These are phyloP conservation scores for Acanthacorydalis orientalis DNA, from an alignment of 2,888 invertebrate genomes.

Conservation along the genomic window DNA sequence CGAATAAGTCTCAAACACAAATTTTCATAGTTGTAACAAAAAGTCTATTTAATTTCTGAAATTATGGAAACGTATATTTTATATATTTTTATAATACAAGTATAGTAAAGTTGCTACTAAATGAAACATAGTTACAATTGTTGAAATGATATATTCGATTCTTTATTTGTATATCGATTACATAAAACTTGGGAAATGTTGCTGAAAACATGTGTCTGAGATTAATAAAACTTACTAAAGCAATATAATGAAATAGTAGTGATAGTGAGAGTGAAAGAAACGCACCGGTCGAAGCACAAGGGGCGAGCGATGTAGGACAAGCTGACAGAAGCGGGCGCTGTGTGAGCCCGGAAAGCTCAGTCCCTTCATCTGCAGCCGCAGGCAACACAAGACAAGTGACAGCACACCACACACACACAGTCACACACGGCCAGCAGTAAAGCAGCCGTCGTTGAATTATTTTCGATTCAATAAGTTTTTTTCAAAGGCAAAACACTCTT, in stretches of 20 bases:
- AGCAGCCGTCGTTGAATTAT: conserved; percentile 5
- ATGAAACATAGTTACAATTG: too few relatives aligned
- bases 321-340: conserved; percentile 88
- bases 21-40: too few relatives aligned
- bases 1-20: too few relatives aligned
- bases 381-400: conserved; percentile 17
- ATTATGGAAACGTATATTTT: too few relatives aligned
- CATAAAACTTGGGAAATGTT: conserved; percentile 9
- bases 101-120: too few relatives aligned
- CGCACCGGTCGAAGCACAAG: conserved; percentile 94
- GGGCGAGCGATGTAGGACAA: conserved; percentile 92
- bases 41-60: too few relatives aligned
- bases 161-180: neutral
- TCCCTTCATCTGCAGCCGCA: conserved; percentile 76
- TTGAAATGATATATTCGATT: too few relatives aligned
- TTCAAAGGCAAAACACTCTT: too few relatives aligned
- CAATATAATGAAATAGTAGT: conserved; percentile 11
- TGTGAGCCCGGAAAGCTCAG: conserved; percentile 91
- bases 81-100: too few relatives aligned
- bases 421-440: neutral
- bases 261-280: conserved; percentile 23
- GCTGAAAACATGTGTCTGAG: conserved; percentile 17
- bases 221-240: conserved; percentile 10
- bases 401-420: neutral
- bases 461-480: too few relatives aligned